phyloP scores from a whole-genome alignment of 2,113 vertebrate species.

The Oncorhynchus nerka region DNA sequence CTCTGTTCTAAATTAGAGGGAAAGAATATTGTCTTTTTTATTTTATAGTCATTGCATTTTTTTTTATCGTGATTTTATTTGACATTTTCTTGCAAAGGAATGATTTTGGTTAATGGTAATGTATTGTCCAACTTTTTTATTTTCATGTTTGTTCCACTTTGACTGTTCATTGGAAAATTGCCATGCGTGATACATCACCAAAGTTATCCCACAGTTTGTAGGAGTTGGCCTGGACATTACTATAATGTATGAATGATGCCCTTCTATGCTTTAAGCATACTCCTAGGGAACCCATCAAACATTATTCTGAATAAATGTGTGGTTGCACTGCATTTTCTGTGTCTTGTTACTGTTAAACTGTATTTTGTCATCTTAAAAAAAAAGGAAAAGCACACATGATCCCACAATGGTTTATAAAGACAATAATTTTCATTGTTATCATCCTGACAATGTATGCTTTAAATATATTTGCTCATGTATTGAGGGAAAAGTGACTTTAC shows the following conservation, averaged over 20 bases:
- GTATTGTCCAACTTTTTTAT: constrained; percentile 7
- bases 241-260: constrained; percentile 37
- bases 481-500: neutral
- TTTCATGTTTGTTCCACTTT: constrained; percentile 22
- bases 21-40: constrained; percentile 48
- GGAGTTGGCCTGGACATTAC: constrained; percentile 26
- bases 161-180: neutral
- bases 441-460: neutral
- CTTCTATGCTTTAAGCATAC: constrained; percentile 34
- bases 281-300: constrained; percentile 43
- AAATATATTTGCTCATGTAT: neutral
- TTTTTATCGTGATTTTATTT: constrained; percentile 49
- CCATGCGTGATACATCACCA: constrained; percentile 39
- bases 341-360: constrained; percentile 33
- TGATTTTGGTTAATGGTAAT: constrained; percentile 26
- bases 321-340: constrained; percentile 27
- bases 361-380: constrained; percentile 1
- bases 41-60: constrained; percentile 31
- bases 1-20: constrained; percentile 56
- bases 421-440: constrained; percentile 40
- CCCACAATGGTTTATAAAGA: constrained; percentile 57
- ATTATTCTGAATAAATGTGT: constrained; percentile 48
- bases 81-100: constrained; percentile 49
- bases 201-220: constrained; percentile 52
- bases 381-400: constrained; percentile 55